phyloP scores from a whole-genome alignment of 2,888 invertebrate genomes.

The Idaea biselata region DNA sequence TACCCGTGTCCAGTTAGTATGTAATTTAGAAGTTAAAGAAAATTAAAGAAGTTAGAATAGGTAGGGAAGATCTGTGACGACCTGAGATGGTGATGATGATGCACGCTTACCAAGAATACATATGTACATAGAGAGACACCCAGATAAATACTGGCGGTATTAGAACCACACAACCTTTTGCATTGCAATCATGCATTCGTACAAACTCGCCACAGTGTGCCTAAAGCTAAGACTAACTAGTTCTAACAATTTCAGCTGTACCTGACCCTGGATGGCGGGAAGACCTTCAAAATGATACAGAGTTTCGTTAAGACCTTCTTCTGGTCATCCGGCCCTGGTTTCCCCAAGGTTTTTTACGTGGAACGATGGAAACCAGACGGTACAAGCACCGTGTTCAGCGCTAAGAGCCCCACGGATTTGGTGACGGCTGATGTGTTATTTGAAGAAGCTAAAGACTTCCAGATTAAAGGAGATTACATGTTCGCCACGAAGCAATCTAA shows the following conservation, averaged over 20 bases:
- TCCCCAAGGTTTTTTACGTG: conserved; percentile 81
- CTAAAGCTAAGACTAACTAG: conserved; percentile 8
- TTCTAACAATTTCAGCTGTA: conserved; percentile 80
- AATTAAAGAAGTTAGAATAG: too few species aligned
- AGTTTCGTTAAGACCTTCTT: conserved; percentile 88
- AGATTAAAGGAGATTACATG: conserved; percentile 90
- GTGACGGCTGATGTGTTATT: conserved; percentile 79
- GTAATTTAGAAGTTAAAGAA: too few species aligned
- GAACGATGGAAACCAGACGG: conserved; percentile 84
- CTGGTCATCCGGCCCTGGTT: conserved; percentile 82
- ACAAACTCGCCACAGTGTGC: neutral
- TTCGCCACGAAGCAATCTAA: conserved; percentile 87
- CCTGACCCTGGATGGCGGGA: conserved; percentile 88
- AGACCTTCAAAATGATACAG: conserved; percentile 85
- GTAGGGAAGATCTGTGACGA: too few species aligned
- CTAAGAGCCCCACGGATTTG: conserved; percentile 71
- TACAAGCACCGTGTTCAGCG: conserved; percentile 87
- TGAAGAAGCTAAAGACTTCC: conserved; percentile 88
- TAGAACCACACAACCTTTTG: too few species aligned
- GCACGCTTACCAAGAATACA: too few species aligned
- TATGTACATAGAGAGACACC: too few species aligned
- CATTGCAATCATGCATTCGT: neutral
- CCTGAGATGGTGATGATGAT: too few species aligned
- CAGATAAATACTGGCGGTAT: too few species aligned
- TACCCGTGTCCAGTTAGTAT: too few species aligned